Evolutionary conservation across 2,113 vertebrate species (phyloP).

Genomic region (Oceanites oceanicus): DNA sequence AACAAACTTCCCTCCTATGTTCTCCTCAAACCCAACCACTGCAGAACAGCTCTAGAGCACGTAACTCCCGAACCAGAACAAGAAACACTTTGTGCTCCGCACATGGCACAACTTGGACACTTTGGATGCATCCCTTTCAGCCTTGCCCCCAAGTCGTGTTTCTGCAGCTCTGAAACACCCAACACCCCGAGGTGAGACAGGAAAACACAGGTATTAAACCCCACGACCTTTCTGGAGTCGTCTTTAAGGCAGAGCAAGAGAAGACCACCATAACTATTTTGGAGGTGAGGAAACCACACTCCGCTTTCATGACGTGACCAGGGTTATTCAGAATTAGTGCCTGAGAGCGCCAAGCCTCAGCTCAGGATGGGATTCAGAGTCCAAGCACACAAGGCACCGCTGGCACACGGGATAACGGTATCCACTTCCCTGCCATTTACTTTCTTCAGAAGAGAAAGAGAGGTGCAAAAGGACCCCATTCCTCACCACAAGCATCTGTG

Average conservation of each 20-base stretch:
- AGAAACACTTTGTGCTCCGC: not conserved
- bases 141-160: not conserved
- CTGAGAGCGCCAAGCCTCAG: not conserved
- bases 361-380: not conserved
- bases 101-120: not conserved
- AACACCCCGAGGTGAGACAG: not conserved
- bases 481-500: not conserved
- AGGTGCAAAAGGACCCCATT: not conserved
- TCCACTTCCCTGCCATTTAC: not conserved
- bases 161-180: not conserved
- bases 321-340: not conserved
- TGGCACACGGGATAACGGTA: not conserved
- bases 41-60: accelerated
- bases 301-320: not conserved
- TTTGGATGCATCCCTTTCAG: not conserved
- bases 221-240: not conserved
- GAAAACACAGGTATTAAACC: accelerated
- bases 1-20: not conserved
- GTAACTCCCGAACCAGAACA: not conserved
- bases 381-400: not conserved
- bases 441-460: not conserved
- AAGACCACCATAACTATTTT: not conserved
- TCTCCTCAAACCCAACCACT: not conserved
- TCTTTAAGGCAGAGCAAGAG: not conserved
- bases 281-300: not conserved